Evolutionary conservation across 2,888 invertebrate species (phyloP).

Genomic region (Oscheius sp.): DNA sequence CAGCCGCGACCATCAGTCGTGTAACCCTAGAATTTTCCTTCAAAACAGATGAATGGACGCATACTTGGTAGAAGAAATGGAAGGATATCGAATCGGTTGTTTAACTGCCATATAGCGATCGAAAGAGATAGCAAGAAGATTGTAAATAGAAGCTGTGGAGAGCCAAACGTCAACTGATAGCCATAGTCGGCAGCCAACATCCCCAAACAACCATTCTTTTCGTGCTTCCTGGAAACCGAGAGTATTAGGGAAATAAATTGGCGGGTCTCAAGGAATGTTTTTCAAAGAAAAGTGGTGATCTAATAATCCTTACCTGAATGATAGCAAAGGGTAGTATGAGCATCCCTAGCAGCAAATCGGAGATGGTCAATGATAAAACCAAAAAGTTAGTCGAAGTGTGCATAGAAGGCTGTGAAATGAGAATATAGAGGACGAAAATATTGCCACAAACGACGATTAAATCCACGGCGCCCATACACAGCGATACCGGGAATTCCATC

Average conservation of each 20-base stretch:
- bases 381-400: constrained; percentile 94
- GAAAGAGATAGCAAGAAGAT: constrained; percentile 91
- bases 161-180: constrained; percentile 96
- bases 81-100: constrained; percentile 91
- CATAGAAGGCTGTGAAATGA: constrained; percentile 73
- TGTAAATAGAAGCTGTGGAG: constrained; percentile 89
- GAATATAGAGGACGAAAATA: constrained; percentile 65
- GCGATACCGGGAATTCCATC: constrained; percentile 28
- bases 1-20: constrained; percentile 70
- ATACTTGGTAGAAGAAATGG: constrained; percentile 76
- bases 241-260: no score
- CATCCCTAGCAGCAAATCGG: constrained; percentile 92
- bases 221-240: constrained; percentile 61
- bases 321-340: constrained; percentile 94
- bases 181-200: constrained; percentile 94
- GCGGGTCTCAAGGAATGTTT: no score
- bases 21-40: constrained; percentile 53
- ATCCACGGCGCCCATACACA: constrained; percentile 57
- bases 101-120: constrained; percentile 91
- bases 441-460: constrained; percentile 67
- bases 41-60: neutral
- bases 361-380: constrained; percentile 93
- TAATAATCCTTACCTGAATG: constrained; percentile 89
- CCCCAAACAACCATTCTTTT: constrained; percentile 94
- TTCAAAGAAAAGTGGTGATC: neutral